Conservation (phyloP, 2,113 vertebrate species). For the Pelusios castaneus region DNA sequence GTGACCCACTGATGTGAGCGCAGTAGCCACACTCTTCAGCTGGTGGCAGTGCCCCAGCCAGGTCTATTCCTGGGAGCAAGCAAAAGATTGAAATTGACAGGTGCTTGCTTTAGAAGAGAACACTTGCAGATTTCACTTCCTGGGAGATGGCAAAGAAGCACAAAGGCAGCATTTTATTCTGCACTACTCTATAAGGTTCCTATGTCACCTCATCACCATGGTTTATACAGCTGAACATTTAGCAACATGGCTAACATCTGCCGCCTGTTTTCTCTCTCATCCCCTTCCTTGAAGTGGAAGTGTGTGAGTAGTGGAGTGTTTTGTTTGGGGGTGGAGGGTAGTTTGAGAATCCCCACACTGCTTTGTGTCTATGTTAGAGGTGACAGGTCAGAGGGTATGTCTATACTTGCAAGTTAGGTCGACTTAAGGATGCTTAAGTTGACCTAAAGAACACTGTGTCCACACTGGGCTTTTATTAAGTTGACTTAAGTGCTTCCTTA, state of each 20-base stretch:
- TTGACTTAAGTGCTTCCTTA: too few species aligned
- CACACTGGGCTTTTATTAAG: too few species aligned
- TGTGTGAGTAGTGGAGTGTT: background rate
- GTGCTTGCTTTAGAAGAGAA: too few species aligned
- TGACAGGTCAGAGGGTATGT: background rate
- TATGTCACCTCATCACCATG: background rate
- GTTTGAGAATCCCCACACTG: background rate
- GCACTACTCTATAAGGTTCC: too few species aligned
- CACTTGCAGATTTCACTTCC: background rate
- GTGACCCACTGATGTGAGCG: background rate
- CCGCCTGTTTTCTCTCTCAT: background rate
- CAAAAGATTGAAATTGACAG: too few species aligned
- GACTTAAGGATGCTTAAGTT: too few species aligned
- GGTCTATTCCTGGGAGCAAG: background rate
- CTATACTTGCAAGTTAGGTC: too few species aligned
- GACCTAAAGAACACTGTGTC: too few species aligned
- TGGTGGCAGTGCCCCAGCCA: fast-evolving
- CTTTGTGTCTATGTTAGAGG: background rate
- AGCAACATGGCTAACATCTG: background rate
- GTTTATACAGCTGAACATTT: too few species aligned
- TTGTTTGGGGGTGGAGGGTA: too few species aligned
- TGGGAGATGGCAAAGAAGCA: background rate
- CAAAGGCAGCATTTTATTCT: background rate
- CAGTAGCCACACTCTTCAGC: fast-evolving
- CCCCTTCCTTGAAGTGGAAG: background rate